phyloP scores from a whole-genome alignment of 2,113 vertebrate species.

The Toxostoma redivivum region DNA sequence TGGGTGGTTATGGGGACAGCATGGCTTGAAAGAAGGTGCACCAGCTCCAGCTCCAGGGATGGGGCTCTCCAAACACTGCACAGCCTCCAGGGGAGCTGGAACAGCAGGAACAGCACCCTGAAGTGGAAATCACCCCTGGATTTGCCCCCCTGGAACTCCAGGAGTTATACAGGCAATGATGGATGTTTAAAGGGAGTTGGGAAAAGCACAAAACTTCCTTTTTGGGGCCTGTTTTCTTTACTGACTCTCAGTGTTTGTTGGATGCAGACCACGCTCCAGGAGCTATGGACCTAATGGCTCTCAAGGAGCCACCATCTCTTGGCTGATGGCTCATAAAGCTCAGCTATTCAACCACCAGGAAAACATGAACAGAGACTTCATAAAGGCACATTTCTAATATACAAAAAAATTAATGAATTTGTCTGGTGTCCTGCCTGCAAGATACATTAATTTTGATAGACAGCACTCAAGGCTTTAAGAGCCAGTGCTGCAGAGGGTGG shows the following conservation, averaged over 20 bases:
- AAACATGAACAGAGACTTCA: constrained; percentile 10
- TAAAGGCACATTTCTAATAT: constrained; percentile 23
- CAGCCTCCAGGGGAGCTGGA: background rate
- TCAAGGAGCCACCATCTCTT: constrained; percentile 35
- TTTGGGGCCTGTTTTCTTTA: background rate
- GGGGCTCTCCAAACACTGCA: accelerated
- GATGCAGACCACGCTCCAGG: background rate
- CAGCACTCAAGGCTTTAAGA: constrained; percentile 60
- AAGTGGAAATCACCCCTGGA: background rate
- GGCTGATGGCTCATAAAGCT: constrained; percentile 14
- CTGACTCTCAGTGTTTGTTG: background rate
- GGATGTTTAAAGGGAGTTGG: background rate
- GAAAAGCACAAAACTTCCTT: background rate
- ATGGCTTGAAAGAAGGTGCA: background rate
- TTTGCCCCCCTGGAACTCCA: background rate
- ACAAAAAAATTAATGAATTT: constrained; percentile 57
- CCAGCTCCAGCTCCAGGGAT: background rate
- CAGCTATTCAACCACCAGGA: background rate
- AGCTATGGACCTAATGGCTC: constrained; percentile 38
- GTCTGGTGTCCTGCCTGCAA: constrained; percentile 12
- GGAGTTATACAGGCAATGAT: accelerated
- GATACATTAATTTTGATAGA: constrained; percentile 51
- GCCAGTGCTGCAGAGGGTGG: background rate
- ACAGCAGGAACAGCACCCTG: background rate
- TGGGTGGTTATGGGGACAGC: background rate